phyloP scores from a whole-genome alignment of 2,113 vertebrate species.

The Condylura cristata region DNA sequence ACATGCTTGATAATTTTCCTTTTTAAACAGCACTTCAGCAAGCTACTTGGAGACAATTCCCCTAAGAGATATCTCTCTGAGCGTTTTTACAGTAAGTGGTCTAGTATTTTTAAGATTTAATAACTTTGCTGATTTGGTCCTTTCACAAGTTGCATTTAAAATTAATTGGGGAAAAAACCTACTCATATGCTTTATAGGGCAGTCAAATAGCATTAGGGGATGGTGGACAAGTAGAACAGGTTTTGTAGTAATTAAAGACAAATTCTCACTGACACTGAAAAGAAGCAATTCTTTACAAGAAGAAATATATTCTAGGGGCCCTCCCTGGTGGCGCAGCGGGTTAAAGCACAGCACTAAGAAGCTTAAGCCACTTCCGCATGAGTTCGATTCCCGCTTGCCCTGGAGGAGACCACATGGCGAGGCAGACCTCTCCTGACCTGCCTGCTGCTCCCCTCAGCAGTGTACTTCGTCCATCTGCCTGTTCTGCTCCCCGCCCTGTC shows the following conservation, averaged over 20 bases:
- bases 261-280: neutral
- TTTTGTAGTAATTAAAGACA: neutral
- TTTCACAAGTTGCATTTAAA: constrained; percentile 57
- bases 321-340: too few relatives aligned
- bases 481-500: too few relatives aligned
- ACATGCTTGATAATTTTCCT: constrained; percentile 62
- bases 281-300: neutral
- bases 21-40: constrained; percentile 50
- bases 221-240: neutral
- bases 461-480: too few relatives aligned
- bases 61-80: constrained; percentile 55
- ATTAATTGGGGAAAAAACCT: constrained; percentile 53
- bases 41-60: constrained; percentile 67
- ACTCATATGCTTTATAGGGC: neutral
- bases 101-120: constrained; percentile 62
- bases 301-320: neutral
- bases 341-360: too few relatives aligned
- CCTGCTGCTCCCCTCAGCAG: too few relatives aligned
- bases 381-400: too few relatives aligned
- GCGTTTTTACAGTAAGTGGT: constrained; percentile 72
- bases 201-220: neutral
- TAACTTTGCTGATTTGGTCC: constrained; percentile 53
- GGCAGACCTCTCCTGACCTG: too few relatives aligned
- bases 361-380: too few relatives aligned
- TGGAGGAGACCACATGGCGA: too few relatives aligned